phyloP scores from a whole-genome alignment of 2,888 invertebrate species.

The Callinectes sapidus region DNA sequence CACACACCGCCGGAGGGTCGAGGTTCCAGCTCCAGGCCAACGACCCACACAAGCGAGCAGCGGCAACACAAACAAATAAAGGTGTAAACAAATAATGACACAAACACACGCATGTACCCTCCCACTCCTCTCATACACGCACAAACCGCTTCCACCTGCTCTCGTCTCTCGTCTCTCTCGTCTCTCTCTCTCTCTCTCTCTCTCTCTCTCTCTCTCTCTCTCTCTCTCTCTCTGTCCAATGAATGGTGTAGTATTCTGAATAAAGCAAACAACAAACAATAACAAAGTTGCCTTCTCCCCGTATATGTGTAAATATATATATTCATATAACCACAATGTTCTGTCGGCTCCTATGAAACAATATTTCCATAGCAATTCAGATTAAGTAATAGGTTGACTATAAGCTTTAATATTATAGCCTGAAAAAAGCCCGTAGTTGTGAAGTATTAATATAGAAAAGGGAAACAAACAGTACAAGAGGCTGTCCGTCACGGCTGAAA shows the following conservation, averaged over 20 bases:
- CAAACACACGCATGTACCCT: background rate
- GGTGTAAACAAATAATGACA: conserved; percentile 3
- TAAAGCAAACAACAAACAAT: background rate
- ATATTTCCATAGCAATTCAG: background rate
- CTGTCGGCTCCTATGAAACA: background rate
- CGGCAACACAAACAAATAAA: background rate
- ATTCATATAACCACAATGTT: too few relatives aligned
- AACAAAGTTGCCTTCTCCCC: background rate
- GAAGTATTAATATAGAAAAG: too few relatives aligned
- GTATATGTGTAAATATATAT: too few relatives aligned
- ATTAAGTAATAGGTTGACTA: background rate
- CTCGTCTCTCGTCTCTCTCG: background rate
- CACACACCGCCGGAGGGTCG: background rate
- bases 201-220: conserved; percentile 32
- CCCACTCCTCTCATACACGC: background rate
- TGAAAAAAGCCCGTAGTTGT: too few relatives aligned
- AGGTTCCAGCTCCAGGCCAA: background rate
- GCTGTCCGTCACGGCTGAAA: background rate
- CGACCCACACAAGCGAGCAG: background rate
- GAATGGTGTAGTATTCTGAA: background rate
- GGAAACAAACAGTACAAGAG: background rate
- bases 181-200: conserved; percentile 37
- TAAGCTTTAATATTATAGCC: too few relatives aligned
- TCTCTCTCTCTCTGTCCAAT: background rate
- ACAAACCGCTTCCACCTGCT: background rate